Evolutionary conservation across 2,888 invertebrate species (phyloP).

Genomic region (Idaea straminata): DNA sequence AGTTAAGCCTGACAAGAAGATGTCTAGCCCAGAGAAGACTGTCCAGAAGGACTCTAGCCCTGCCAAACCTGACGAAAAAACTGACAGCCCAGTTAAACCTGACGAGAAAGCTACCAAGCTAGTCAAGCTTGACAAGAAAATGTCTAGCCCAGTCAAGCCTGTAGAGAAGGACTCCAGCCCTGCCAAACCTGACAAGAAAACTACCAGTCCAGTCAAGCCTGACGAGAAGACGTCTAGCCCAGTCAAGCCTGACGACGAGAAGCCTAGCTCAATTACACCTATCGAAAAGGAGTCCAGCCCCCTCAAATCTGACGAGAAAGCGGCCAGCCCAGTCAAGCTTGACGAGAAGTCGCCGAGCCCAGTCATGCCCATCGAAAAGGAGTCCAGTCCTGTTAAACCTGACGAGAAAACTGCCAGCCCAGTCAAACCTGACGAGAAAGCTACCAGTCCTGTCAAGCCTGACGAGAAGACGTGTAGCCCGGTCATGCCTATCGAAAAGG

Average conservation of each 20-base stretch:
- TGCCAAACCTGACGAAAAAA: slow-evolving; percentile 13
- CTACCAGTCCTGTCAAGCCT: slow-evolving; percentile 15
- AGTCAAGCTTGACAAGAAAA: slow-evolving; percentile 6
- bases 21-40: slow-evolving; percentile 9
- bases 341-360: slow-evolving; percentile 17
- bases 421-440: slow-evolving; percentile 14
- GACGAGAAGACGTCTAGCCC: slow-evolving; percentile 15
- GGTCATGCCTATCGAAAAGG: slow-evolving; percentile 15
- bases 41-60: slow-evolving; percentile 13
- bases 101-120: slow-evolving; percentile 11
- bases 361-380: slow-evolving; percentile 7
- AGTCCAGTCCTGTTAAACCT: not conserved
- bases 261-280: slow-evolving; percentile 11
- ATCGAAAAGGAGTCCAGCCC: slow-evolving; percentile 2
- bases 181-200: slow-evolving; percentile 8
- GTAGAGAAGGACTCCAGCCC: slow-evolving; percentile 8
- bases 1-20: slow-evolving; percentile 5
- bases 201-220: slow-evolving; percentile 4
- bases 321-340: not conserved
- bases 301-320: slow-evolving; percentile 5
- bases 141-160: slow-evolving; percentile 2
- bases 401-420: slow-evolving; percentile 14
- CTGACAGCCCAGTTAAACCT: slow-evolving; percentile 8
- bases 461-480: too few species aligned
- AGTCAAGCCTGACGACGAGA: slow-evolving; percentile 17